Conservation (phyloP, 2,113 vertebrate genomes). For the Piaya cayana region DNA sequence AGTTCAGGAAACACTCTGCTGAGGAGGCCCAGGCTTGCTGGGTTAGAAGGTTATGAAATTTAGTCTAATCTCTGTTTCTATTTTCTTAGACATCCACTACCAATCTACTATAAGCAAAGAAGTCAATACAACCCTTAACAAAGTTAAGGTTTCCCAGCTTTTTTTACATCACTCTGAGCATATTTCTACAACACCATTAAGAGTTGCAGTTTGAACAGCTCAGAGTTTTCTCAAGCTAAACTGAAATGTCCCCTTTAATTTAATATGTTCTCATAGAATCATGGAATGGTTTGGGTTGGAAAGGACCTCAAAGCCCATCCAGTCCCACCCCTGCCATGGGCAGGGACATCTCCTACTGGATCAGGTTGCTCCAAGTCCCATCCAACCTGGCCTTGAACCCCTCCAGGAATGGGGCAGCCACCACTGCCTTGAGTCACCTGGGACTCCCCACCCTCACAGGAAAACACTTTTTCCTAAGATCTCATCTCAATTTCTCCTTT, state of each 20-base stretch:
- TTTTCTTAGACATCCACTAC: conserved; percentile 2
- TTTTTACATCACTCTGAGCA: neutral
- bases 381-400: too few relatives aligned
- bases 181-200: neutral
- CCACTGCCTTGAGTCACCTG: too few relatives aligned
- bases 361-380: too few relatives aligned
- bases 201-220: neutral
- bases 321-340: too few relatives aligned
- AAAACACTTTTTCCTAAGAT: too few relatives aligned
- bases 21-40: conserved; percentile 14
- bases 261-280: neutral
- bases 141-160: neutral
- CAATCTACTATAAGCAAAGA: neutral
- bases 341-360: too few relatives aligned
- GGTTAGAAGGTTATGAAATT: conserved; percentile 62
- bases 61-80: conserved; percentile 32
- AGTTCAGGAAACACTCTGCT: conserved; percentile 37
- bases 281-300: too few relatives aligned
- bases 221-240: conserved; percentile 4
- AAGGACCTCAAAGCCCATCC: too few relatives aligned
- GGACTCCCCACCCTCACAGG: too few relatives aligned
- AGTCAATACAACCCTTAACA: neutral
- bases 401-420: too few relatives aligned
- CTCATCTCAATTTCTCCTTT: too few relatives aligned
- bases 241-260: conserved; percentile 5